Conservation (phyloP, 2,888 invertebrate genomes). For the Abrostola triplasia region DNA sequence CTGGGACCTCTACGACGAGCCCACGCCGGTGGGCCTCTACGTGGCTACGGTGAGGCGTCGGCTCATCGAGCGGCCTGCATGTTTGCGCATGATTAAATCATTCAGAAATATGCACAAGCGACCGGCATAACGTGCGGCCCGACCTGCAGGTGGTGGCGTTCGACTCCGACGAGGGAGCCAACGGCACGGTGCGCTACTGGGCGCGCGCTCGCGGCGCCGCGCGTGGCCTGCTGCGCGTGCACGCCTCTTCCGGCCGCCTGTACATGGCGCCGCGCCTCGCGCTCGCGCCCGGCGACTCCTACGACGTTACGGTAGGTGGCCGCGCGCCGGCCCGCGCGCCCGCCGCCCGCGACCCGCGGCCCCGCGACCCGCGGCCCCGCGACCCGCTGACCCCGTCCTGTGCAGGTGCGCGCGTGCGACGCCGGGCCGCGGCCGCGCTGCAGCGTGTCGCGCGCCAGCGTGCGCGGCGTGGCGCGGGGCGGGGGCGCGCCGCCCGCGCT, state of each 20-base stretch:
- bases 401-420: slow-evolving; percentile 93
- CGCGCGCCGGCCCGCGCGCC: background rate
- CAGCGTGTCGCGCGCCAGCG: slow-evolving; percentile 92
- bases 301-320: slow-evolving; percentile 68
- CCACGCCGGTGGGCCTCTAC: slow-evolving; percentile 62
- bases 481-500: slow-evolving; percentile 90
- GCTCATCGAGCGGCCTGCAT: background rate
- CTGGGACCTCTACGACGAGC: slow-evolving; percentile 62
- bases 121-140: background rate
- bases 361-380: slow-evolving; percentile 88
- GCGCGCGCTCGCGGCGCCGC: slow-evolving; percentile 90
- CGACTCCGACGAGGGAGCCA: slow-evolving; percentile 94
- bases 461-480: slow-evolving; percentile 87
- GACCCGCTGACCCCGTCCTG: background rate
- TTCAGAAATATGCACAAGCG: background rate
- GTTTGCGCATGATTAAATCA: slow-evolving; percentile 6
- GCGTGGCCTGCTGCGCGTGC: slow-evolving; percentile 94
- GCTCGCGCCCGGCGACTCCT: slow-evolving; percentile 89
- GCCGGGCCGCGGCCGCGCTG: slow-evolving; percentile 92
- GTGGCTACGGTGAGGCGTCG: slow-evolving; percentile 69
- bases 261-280: slow-evolving; percentile 90
- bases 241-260: slow-evolving; percentile 94
- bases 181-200: slow-evolving; percentile 94
- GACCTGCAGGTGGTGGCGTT: slow-evolving; percentile 92
- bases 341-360: background rate